phyloP scores from a whole-genome alignment of 2,113 vertebrate species.

The Callospermophilus lateralis region DNA sequence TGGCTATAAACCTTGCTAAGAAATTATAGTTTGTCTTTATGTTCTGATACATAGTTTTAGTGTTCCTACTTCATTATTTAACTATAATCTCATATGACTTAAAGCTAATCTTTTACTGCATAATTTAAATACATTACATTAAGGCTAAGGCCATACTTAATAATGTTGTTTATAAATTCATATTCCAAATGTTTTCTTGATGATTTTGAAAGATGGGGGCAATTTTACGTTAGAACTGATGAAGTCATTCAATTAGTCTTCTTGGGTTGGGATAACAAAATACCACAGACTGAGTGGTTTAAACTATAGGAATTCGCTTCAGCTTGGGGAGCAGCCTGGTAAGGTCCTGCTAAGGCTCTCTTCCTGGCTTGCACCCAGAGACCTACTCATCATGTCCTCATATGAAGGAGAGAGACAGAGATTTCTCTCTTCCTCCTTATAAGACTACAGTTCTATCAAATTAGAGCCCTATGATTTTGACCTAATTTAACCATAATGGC shows the following conservation, averaged over 20 bases:
- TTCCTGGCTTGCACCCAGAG: background rate
- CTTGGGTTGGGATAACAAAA: background rate
- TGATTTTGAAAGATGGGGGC: background rate
- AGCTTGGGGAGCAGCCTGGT: background rate
- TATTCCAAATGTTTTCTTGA: background rate
- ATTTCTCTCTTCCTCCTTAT: background rate
- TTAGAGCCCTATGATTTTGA: background rate
- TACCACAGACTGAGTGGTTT: background rate
- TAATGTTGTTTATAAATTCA: background rate
- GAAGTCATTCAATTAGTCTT: background rate
- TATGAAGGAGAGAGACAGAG: background rate
- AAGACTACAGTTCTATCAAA: background rate
- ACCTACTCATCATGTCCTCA: background rate
- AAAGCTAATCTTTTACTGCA: background rate
- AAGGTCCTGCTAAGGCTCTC: background rate
- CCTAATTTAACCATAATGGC: background rate
- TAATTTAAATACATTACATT: background rate
- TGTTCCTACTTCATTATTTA: background rate
- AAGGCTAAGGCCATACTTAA: background rate
- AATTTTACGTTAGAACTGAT: background rate
- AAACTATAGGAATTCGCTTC: background rate
- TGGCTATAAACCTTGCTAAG: background rate
- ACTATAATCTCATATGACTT: background rate
- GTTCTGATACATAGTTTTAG: background rate
- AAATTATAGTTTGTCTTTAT: background rate